Conservation (phyloP, 2,888 invertebrate species). For the Odontocolon sp. region DNA sequence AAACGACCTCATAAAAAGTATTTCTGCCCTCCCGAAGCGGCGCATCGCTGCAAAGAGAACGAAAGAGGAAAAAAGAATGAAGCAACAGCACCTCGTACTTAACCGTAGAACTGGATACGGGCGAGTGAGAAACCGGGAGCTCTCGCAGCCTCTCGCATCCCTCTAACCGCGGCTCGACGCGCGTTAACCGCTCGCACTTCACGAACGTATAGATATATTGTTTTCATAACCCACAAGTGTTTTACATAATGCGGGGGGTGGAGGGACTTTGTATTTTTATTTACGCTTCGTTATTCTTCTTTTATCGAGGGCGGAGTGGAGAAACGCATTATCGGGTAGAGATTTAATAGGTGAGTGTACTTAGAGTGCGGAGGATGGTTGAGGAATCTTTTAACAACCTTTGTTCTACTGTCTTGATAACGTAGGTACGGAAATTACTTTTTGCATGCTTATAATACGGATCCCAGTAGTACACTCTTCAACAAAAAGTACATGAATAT, state of each 20-base stretch:
- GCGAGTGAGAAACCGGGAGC: slow-evolving; percentile 54
- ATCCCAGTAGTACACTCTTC: too few relatives aligned
- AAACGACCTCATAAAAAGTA: slow-evolving; percentile 63
- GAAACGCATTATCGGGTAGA: slow-evolving; percentile 1
- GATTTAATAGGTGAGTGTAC: slow-evolving; percentile 16
- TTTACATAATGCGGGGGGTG: slow-evolving; percentile 30
- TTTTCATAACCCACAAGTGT: slow-evolving; percentile 18
- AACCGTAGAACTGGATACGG: slow-evolving; percentile 28
- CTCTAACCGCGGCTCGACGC: slow-evolving; percentile 31
- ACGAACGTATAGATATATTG: slow-evolving; percentile 14
- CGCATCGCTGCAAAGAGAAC: slow-evolving; percentile 45
- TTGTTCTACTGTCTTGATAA: neutral
- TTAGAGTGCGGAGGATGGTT: too few relatives aligned
- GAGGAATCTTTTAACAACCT: neutral
- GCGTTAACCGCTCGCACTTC: slow-evolving; percentile 50
- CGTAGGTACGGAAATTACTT: too few relatives aligned
- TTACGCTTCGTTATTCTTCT: slow-evolving; percentile 10
- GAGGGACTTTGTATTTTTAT: slow-evolving; percentile 24
- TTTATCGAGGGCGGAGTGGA: neutral
- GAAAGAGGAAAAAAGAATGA: slow-evolving; percentile 26
- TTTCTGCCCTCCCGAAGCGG: slow-evolving; percentile 59
- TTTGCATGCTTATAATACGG: too few relatives aligned
- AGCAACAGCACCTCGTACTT: slow-evolving; percentile 19
- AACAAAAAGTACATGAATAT: too few relatives aligned
- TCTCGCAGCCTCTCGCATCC: slow-evolving; percentile 16